Conservation (phyloP, 30 jellyfish, hydroid and myxozoan genomes). For the Turritopsis dohrnii region DNA sequence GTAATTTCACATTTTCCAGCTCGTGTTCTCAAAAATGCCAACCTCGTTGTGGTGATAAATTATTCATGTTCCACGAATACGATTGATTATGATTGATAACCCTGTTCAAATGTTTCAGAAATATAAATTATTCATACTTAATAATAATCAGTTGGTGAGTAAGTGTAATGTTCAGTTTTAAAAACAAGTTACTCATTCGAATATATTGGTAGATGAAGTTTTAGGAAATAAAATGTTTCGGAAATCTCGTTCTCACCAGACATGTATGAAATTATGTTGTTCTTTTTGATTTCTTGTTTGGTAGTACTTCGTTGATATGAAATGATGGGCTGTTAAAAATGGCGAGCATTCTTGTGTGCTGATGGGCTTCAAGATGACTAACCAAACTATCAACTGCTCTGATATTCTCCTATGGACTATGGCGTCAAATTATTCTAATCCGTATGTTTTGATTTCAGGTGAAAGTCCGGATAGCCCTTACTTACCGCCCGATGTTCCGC, state of each 20-base stretch:
- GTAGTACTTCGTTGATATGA: no score
- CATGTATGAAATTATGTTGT: neutral
- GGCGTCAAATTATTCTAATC: neutral
- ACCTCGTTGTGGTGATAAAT: neutral
- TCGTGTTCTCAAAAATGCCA: no score
- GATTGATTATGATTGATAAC: neutral
- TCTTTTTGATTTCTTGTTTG: no score
- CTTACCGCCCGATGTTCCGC: slow-evolving; percentile 96
- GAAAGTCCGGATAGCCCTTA: slow-evolving; percentile 68
- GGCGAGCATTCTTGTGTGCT: no score
- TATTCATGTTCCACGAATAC: neutral
- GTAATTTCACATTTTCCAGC: no score
- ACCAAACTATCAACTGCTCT: no score
- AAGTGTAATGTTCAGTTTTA: neutral
- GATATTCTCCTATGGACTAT: no score
- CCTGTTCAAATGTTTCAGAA: neutral
- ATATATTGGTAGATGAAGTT: neutral
- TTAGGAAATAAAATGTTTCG: neutral
- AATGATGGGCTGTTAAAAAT: no score
- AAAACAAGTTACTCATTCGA: neutral
- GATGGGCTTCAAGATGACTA: no score
- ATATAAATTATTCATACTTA: neutral
- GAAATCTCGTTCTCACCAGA: neutral
- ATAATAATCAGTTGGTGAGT: neutral
- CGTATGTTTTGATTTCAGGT: slow-evolving; percentile 25